phyloP scores from a whole-genome alignment of 1,140 invertebrate genomes.

The Amyelois transitella region DNA sequence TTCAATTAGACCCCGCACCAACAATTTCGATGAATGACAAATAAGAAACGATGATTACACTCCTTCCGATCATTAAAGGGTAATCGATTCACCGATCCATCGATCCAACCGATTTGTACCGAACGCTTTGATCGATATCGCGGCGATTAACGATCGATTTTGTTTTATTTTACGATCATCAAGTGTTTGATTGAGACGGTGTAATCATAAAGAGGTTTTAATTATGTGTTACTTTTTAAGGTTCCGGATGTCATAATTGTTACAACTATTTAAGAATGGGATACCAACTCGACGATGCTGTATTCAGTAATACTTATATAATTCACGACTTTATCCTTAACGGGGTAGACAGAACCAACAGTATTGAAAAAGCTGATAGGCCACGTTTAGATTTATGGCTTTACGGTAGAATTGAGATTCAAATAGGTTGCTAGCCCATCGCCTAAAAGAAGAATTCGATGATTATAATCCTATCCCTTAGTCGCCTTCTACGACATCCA shows the following conservation, averaged over 20 bases:
- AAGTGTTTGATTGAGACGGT: neutral
- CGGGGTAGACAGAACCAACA: too few species aligned
- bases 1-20: slow-evolving; percentile 20
- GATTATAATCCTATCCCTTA: too few species aligned
- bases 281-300: too few species aligned
- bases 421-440: too few species aligned
- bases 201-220: neutral
- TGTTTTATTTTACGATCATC: slow-evolving; percentile 13
- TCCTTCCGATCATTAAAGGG: slow-evolving; percentile 41
- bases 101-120: slow-evolving; percentile 38
- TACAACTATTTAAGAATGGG: too few species aligned
- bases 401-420: too few species aligned
- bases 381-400: too few species aligned
- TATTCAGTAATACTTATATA: too few species aligned
- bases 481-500: too few species aligned
- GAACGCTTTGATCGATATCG: slow-evolving; percentile 30
- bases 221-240: neutral
- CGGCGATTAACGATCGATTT: slow-evolving; percentile 22
- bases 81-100: slow-evolving; percentile 50
- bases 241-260: neutral
- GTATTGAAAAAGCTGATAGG: too few species aligned
- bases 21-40: slow-evolving; percentile 69
- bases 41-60: slow-evolving; percentile 64
- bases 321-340: too few species aligned
- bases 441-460: too few species aligned